Conservation (phyloP, 2,113 vertebrate species). For the Lethenteron camtschaticum region DNA sequence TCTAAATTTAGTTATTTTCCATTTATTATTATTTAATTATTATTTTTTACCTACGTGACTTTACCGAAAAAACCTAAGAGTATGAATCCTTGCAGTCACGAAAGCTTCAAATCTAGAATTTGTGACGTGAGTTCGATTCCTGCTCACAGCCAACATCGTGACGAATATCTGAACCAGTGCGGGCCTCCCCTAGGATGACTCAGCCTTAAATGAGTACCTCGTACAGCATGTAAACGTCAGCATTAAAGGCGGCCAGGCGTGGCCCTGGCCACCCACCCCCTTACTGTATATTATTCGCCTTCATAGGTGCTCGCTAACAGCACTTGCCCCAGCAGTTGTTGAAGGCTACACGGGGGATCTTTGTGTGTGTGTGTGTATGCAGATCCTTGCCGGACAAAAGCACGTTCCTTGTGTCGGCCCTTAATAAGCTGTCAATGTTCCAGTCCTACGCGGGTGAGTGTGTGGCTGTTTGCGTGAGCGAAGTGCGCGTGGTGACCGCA, state of each 20-base stretch:
- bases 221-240: background rate
- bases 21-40: no score
- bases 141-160: no score
- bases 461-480: constrained; percentile 2
- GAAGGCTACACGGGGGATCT: background rate
- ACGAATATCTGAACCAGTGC: no score
- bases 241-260: background rate
- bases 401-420: background rate
- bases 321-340: background rate
- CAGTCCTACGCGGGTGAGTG: constrained; percentile 2
- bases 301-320: background rate
- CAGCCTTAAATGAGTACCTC: background rate
- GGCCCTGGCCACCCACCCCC: background rate
- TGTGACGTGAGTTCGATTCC: no score
- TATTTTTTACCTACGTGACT: no score
- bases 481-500: background rate
- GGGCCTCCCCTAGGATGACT: no score
- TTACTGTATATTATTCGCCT: background rate
- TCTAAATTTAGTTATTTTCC: no score
- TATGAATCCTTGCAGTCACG: no score
- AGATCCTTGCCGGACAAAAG: background rate
- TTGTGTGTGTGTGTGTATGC: background rate
- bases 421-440: constrained; percentile 5
- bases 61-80: no score
- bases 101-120: no score